phyloP scores from a whole-genome alignment of 2,888 invertebrate species.

The Incurvaria masculella region DNA sequence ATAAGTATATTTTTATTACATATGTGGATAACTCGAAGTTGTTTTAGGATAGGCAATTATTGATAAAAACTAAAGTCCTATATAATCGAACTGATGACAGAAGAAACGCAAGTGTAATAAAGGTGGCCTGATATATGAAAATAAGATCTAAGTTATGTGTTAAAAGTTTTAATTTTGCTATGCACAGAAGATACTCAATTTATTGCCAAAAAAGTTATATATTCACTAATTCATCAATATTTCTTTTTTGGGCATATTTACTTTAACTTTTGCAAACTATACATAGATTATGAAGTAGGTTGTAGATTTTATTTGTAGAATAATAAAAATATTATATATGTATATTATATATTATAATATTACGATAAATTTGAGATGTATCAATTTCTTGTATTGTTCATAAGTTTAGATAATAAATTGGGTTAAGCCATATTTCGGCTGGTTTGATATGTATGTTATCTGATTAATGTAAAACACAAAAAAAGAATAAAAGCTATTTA shows the following conservation, averaged over 20 bases:
- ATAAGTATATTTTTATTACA: slow-evolving; percentile 55
- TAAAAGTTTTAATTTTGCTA: slow-evolving; percentile 55
- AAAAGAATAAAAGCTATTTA: slow-evolving; percentile 42
- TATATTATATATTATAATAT: slow-evolving; percentile 51
- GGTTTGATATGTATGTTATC: slow-evolving; percentile 59
- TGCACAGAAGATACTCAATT: slow-evolving; percentile 60
- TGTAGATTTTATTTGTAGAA: slow-evolving; percentile 54
- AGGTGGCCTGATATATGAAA: slow-evolving; percentile 53
- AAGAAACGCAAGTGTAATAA: slow-evolving; percentile 51
- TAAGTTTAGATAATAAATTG: slow-evolving; percentile 57
- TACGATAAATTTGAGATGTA: slow-evolving; percentile 57
- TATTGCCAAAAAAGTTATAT: slow-evolving; percentile 59
- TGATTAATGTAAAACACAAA: slow-evolving; percentile 41
- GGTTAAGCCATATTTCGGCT: slow-evolving; percentile 58
- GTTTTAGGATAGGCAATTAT: slow-evolving; percentile 51
- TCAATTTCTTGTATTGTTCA: slow-evolving; percentile 57
- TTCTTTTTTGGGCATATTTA: slow-evolving; percentile 57
- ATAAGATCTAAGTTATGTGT: slow-evolving; percentile 58
- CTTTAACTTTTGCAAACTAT: slow-evolving; percentile 57
- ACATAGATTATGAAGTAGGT: slow-evolving; percentile 56
- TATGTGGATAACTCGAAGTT: slow-evolving; percentile 41
- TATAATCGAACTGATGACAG: slow-evolving; percentile 56
- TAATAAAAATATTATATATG: slow-evolving; percentile 50
- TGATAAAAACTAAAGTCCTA: slow-evolving; percentile 54
- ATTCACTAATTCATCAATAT: slow-evolving; percentile 56